A percentile compares a stretch with the other conserved stretches of the same genome.
phyloP scores from a whole-genome alignment of 1,140 invertebrate species.

The Archegozetes longisetosus region DNA sequence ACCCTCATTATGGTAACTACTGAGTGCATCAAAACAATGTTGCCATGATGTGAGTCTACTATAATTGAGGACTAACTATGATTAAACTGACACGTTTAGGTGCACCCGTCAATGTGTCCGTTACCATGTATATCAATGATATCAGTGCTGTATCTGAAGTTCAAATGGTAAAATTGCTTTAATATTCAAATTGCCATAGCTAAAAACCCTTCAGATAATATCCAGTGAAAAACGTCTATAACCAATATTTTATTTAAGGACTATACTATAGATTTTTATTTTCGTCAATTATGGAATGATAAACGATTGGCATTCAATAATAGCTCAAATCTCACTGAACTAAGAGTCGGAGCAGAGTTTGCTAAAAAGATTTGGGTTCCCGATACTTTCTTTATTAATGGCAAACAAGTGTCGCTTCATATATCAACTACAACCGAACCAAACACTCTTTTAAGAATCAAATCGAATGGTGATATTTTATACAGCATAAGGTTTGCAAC shows the following conservation, averaged over 20 bases:
- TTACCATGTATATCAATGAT: not conserved
- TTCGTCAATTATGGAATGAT: slow-evolving; percentile 1
- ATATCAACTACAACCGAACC: not conserved
- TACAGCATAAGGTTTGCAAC: too few species aligned
- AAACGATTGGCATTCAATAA: not conserved
- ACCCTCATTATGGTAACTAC: too few species aligned
- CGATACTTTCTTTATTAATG: not conserved
- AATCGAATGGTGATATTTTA: not conserved
- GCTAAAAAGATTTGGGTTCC: not conserved
- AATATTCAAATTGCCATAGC: not conserved
- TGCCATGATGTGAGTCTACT: too few species aligned
- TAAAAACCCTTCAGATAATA: not conserved
- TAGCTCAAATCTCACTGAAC: not conserved
- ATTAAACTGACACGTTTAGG: too few species aligned
- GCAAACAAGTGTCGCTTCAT: not conserved
- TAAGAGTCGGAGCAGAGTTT: not conserved
- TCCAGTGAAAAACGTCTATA: not conserved
- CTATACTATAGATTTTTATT: slow-evolving; percentile 3
- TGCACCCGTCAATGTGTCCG: not conserved
- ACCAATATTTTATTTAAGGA: slow-evolving; percentile 1
- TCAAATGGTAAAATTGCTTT: not conserved
- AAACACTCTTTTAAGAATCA: not conserved
- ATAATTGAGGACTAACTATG: too few species aligned
- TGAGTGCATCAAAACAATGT: too few species aligned
- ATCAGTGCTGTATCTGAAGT: not conserved